Conservation (phyloP, 2,888 invertebrate genomes). For the Synergus itoensis region DNA sequence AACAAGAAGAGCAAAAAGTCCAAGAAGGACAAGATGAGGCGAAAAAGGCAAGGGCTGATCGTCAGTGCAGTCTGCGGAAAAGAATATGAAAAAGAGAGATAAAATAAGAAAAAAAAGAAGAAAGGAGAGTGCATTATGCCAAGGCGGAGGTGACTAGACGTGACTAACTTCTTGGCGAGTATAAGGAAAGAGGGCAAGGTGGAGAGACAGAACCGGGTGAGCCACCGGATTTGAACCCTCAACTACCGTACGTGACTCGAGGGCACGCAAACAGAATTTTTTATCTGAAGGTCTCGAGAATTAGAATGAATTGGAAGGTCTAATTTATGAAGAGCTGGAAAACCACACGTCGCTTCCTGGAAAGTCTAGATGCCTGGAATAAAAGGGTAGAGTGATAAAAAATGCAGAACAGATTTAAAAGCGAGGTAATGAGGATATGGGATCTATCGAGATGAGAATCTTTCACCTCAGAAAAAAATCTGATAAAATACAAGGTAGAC, state of each 20-base stretch:
- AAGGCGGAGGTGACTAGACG: conserved; percentile 57
- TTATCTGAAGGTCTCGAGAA: conserved; percentile 30
- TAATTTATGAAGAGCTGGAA: conserved; percentile 14
- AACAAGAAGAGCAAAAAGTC: neutral
- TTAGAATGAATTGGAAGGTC: conserved; percentile 35
- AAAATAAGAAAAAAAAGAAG: neutral
- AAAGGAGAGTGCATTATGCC: neutral
- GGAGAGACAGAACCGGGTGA: neutral
- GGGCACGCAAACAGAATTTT: conserved; percentile 48
- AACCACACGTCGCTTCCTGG: neutral
- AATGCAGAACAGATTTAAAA: conserved; percentile 31
- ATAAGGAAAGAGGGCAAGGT: conserved; percentile 10
- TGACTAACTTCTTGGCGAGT: conserved; percentile 56
- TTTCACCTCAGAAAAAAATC: neutral
- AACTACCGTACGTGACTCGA: conserved; percentile 46
- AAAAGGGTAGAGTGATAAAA: no score
- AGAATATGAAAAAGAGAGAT: neutral
- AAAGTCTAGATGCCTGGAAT: neutral
- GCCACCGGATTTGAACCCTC: conserved; percentile 46
- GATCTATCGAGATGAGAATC: neutral
- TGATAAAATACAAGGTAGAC: neutral
- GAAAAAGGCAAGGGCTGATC: neutral
- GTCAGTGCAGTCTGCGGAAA: neutral
- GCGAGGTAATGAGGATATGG: no score
- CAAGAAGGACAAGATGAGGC: neutral